phyloP scores from a whole-genome alignment of 2,113 vertebrate genomes.

The Bostrychus sinensis region DNA sequence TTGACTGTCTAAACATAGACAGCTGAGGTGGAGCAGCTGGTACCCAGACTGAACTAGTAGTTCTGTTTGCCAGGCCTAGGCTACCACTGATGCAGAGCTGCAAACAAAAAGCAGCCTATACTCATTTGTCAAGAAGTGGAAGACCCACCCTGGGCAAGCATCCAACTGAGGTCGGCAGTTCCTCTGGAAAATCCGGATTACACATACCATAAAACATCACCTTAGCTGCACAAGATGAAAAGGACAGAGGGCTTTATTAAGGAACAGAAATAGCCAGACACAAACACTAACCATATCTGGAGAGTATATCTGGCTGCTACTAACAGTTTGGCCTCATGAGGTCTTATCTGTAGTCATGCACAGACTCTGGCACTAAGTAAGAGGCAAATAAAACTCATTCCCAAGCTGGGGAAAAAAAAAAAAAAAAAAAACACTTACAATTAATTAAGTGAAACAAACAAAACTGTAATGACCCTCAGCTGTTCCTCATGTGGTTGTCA shows the following conservation, averaged over 20 bases:
- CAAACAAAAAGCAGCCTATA: constrained; percentile 49
- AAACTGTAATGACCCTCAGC: constrained; percentile 85
- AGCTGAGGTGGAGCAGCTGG: neutral
- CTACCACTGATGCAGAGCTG: constrained; percentile 20
- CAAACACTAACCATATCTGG: constrained; percentile 3
- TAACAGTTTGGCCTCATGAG: neutral
- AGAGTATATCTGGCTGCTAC: constrained; percentile 4
- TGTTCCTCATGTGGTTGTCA: constrained; percentile 83
- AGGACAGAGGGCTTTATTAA: constrained; percentile 14
- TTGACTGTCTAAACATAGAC: neutral
- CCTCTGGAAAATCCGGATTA: constrained; percentile 47
- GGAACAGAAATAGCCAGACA: neutral
- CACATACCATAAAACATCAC: constrained; percentile 33
- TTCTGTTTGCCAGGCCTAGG: constrained; percentile 19
- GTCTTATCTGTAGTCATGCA: constrained; percentile 7
- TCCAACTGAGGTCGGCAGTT: constrained; percentile 50
- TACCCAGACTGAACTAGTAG: constrained; percentile 1
- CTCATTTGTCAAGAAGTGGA: constrained; percentile 47
- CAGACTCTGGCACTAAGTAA: constrained; percentile 1
- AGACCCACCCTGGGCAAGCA: constrained; percentile 59
- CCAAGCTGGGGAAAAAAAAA: neutral
- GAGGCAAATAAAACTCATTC: neutral
- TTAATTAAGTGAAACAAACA: constrained; percentile 36
- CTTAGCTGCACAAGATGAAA: constrained; percentile 5
- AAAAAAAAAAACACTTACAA: constrained; percentile 17